Conservation (phyloP, 2,113 vertebrate species). For the Vombatus ursinus region DNA sequence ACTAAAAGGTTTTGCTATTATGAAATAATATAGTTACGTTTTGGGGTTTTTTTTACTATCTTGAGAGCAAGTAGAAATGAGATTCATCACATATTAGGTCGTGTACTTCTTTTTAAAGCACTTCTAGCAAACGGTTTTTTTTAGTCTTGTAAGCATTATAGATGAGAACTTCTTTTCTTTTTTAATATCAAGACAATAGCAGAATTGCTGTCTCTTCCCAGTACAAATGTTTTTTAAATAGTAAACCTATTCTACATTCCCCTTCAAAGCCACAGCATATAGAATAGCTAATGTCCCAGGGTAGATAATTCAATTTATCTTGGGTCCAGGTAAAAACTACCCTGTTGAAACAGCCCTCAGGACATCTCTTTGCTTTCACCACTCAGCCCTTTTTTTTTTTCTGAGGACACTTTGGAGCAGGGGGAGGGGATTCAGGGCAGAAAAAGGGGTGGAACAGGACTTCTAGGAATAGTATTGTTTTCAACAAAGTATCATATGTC, state of each 20-base stretch:
- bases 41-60: conserved; percentile 74
- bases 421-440: conserved; percentile 18
- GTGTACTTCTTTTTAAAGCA: conserved; percentile 68
- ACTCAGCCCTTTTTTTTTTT: background rate
- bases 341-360: background rate
- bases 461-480: conserved; percentile 70
- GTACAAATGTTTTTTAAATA: conserved; percentile 18
- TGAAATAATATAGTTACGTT: conserved; percentile 66
- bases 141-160: conserved; percentile 62
- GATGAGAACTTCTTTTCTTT: conserved; percentile 52
- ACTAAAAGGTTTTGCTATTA: conserved; percentile 59
- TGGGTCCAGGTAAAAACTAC: background rate
- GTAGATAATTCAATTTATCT: background rate
- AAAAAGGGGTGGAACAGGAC: conserved; percentile 45
- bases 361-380: background rate
- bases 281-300: background rate
- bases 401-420: conserved; percentile 17
- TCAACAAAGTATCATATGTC: conserved; percentile 55
- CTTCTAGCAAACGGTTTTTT: conserved; percentile 78
- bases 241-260: background rate
- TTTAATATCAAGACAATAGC: conserved; percentile 38
- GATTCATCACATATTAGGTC: conserved; percentile 67
- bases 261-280: conserved; percentile 23
- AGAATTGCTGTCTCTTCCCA: conserved; percentile 15
- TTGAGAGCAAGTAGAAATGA: conserved; percentile 66